Evolutionary conservation across 2,888 invertebrate genomes (phyloP).

Genomic region (Monopis laevigella): DNA sequence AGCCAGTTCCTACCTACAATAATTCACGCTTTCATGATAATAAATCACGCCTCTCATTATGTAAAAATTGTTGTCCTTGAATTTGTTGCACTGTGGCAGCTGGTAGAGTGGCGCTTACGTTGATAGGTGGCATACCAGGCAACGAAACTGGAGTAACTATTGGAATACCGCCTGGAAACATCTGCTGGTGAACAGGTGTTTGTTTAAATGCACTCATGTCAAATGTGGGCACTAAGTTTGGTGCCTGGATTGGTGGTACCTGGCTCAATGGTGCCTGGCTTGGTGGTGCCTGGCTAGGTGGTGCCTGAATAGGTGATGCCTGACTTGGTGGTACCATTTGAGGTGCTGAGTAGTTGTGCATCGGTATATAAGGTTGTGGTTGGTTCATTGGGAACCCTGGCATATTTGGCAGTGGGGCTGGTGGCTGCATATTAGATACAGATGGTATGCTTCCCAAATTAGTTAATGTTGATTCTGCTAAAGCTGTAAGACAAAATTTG

Average conservation of each 20-base stretch:
- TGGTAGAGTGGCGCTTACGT: constrained; percentile 77
- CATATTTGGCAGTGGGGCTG: constrained; percentile 58
- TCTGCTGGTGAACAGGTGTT: constrained; percentile 34
- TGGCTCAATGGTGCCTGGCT: constrained; percentile 21
- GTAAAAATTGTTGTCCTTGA: constrained; percentile 51
- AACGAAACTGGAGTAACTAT: constrained; percentile 76
- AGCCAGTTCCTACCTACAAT: not conserved
- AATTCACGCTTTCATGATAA: constrained; percentile 47
- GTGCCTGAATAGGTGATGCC: constrained; percentile 8
- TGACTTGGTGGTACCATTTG: constrained; percentile 18
- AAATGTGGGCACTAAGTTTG: constrained; percentile 46
- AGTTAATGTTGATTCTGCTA: constrained; percentile 56
- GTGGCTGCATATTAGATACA: constrained; percentile 58
- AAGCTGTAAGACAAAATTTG: no score
- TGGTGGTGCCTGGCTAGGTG: constrained; percentile 19
- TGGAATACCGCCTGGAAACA: constrained; percentile 32
- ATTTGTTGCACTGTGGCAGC: constrained; percentile 68
- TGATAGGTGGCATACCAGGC: constrained; percentile 83
- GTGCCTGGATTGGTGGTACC: constrained; percentile 3
- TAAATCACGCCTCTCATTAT: constrained; percentile 51
- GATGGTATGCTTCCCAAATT: constrained; percentile 60
- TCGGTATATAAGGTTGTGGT: constrained; percentile 62
- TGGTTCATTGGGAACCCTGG: constrained; percentile 64
- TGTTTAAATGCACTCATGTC: constrained; percentile 49
- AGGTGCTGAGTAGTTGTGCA: constrained; percentile 53